Evolutionary conservation across 2,888 invertebrate genomes (phyloP), one percentile per base, ranked within the genome.

Genomic region (Agriopis marginaria): DNA sequence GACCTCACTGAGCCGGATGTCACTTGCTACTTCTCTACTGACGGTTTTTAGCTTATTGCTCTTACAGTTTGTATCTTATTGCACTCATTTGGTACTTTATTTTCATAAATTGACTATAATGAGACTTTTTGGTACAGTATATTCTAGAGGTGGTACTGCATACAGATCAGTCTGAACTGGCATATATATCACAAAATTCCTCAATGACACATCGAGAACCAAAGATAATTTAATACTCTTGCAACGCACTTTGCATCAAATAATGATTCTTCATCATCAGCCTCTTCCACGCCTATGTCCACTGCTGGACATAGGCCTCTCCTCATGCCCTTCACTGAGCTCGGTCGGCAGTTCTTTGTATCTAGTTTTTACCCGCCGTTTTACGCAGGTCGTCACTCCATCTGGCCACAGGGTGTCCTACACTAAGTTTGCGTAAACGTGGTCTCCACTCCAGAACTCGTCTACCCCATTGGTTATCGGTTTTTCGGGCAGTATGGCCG

Each of bases 1-100:
- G 58, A 50, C 39, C 45, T 75, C 76, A 77, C 32, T 75, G 73
- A 84, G 79, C 81, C 86, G 85, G 86, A 87, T 87, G 77, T 85
- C 81, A 77, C 56, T 23, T 39, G 51, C 51, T 45, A 9, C 17
- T 47, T 32, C 14, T 42, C n/a, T 49, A 32, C 8, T 9, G 11
- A 23, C 47, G 32, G 3, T 17, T 47, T 54, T 54, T 39, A 9
- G 44, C 44, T 51, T 42, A 42, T 11, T 42, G 23, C 7, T 44
- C 7, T 17, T 12, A 10, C 44, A 42, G 39, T 40, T 50, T 50
- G 17, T 40, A 11, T 50, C 12, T 14, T 17, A 17, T 14, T 14
- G 14, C 49, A 49, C 14, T 9, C 50, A 6, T 17, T 9, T 9
- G 50, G 9, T 1, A 50, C 14, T 17, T 14, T 7, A 49, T 49